Base-by-base conservation (phyloP, 2,888 invertebrate species). In the Ashinkailepas kermadecensis region DNA sequence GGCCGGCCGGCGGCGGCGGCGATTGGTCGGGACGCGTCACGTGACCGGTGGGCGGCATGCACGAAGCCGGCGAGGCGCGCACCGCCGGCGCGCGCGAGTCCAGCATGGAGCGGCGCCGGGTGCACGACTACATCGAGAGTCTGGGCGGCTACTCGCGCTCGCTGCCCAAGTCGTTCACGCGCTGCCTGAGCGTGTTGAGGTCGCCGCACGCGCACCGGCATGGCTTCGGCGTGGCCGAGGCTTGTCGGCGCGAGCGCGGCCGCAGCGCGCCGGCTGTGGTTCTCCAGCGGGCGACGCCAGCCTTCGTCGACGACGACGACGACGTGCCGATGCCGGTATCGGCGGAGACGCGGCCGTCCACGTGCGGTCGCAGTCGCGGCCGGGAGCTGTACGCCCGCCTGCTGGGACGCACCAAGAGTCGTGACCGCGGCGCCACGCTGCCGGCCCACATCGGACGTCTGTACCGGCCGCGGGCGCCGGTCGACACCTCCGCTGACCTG, bases 61-160 rank as follows among this genome's bases (percentile, higher is more conserved):
- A 65, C 23, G 65, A 18, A n/a, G n/a, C 65, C 10, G 65, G 23
- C 65, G 65, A 23, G 56, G 74, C 74, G 8, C 65, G 74, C 25
- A 39, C 13, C 39, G 25, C 25, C 39, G 15, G 39, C 15, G 6
- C 39, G 39, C 54, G 56, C 18, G 74, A 74, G 10, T 9, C 13
- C 54, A 74, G 74, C 54, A 74, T 74, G 74, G 74, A 74, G 74
- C 74, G 74, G 21, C 18, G 74, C 18, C 54, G 74, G 9, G 74
- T 74, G 56, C 74, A 74, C 54, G 74, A 54, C 10, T 74, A 74
- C n/a, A 74, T 74, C 54, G 74, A 74, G 9, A 74, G 74, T 56
- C 54, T 74, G 74, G 74, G 74, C 74, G 74, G 74, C 74, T 74
- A 74, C 74, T 74, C 74, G 18, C 54, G 74, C 21, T 74, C 74